Evolutionary conservation across 2,888 invertebrate genomes (phyloP).

Genomic region (Noctua janthina): DNA sequence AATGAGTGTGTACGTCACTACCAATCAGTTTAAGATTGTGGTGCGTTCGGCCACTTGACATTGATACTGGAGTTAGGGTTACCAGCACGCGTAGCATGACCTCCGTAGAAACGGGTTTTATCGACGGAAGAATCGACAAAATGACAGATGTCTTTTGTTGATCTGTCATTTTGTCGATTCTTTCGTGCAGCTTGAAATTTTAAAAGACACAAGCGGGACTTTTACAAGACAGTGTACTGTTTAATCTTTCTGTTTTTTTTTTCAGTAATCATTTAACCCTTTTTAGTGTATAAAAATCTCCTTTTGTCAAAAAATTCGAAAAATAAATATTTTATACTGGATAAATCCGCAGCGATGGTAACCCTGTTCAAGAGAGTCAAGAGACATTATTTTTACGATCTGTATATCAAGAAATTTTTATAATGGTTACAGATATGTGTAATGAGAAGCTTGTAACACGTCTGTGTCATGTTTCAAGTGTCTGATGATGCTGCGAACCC

Average conservation of each 20-base stretch:
- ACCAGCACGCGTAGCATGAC: too few relatives aligned
- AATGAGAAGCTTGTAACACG: conserved; percentile 44
- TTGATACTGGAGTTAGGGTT: conserved; percentile 41
- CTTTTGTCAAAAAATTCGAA: too few relatives aligned
- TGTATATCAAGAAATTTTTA: conserved; percentile 52
- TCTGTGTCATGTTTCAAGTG: conserved; percentile 33
- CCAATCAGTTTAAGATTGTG: conserved; percentile 55
- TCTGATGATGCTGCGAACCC: conserved; percentile 16
- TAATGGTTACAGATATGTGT: conserved; percentile 33
- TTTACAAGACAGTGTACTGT: neutral
- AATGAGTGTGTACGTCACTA: conserved; percentile 47
- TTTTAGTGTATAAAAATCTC: neutral
- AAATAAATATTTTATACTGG: neutral
- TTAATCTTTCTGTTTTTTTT: neutral
- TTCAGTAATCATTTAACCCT: neutral
- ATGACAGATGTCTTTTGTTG: too few relatives aligned
- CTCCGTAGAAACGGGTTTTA: too few relatives aligned
- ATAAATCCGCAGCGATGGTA: neutral
- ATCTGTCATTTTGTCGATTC: too few relatives aligned
- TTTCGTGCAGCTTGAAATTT: neutral
- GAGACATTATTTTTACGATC: conserved; percentile 34
- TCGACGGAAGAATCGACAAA: too few relatives aligned
- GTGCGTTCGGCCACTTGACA: conserved; percentile 58
- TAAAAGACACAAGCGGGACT: neutral
- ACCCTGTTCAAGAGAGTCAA: neutral